Percentiles rank a stretch among this genome's conserved stretches.
Conservation (phyloP, 2,113 vertebrate species). For the Rhabdomys dilectus region DNA sequence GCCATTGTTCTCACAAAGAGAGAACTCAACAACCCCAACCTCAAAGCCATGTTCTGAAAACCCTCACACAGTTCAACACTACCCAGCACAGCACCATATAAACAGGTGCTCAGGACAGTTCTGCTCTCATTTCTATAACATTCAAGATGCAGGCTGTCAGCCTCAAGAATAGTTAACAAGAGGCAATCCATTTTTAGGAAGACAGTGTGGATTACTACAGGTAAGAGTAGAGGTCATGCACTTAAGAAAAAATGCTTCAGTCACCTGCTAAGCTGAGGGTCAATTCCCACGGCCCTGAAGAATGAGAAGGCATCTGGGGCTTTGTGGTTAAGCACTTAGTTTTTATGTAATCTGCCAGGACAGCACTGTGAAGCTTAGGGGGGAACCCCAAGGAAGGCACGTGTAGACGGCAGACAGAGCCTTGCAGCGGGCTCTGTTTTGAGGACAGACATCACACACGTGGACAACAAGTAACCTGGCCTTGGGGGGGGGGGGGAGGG, state of each 20-base stretch:
- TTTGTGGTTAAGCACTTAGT: not conserved
- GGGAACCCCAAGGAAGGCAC: not conserved
- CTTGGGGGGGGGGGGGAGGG: fast-evolving
- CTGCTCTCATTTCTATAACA: not conserved
- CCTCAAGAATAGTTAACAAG: not conserved
- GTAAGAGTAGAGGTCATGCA: not conserved
- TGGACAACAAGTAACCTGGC: not conserved
- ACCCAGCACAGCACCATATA: not conserved
- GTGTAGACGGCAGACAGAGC: not conserved
- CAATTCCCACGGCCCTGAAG: not conserved
- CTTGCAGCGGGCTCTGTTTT: not conserved
- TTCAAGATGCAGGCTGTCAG: not conserved
- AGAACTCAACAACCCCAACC: not conserved
- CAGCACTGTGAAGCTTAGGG: not conserved
- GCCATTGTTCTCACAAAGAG: fast-evolving
- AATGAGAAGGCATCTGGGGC: not conserved
- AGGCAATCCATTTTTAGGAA: not conserved
- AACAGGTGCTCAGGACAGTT: not conserved
- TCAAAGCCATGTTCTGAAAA: not conserved
- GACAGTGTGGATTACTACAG: not conserved
- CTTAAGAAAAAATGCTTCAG: conserved; percentile 43
- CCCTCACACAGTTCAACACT: not conserved
- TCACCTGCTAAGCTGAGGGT: not conserved
- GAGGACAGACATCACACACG: too few species aligned
- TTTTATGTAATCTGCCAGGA: conserved; percentile 37